Conservation (phyloP, 2,113 vertebrate genomes). For the Grus americana region DNA sequence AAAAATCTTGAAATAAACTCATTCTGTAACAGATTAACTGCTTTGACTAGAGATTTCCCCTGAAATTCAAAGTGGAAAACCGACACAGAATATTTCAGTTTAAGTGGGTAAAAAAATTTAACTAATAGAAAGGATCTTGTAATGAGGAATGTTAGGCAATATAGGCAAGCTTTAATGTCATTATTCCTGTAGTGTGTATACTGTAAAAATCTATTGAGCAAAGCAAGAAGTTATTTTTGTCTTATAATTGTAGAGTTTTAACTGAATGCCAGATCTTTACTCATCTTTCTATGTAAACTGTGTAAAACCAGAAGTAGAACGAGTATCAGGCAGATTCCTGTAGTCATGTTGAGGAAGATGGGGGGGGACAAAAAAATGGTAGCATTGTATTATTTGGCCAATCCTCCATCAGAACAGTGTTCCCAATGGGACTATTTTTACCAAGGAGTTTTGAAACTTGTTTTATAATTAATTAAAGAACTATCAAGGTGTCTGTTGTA, state of each 20-base stretch:
- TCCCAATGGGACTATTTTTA: background rate
- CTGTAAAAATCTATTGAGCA: background rate
- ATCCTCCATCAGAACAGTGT: background rate
- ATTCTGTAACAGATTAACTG: background rate
- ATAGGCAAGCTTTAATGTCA: background rate
- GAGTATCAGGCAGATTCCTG: background rate
- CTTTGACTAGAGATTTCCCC: background rate
- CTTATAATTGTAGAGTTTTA: background rate
- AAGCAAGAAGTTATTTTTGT: background rate
- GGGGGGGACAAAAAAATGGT: background rate
- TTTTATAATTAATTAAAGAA: background rate
- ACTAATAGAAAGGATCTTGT: background rate
- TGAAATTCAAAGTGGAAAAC: background rate
- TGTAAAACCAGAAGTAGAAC: background rate
- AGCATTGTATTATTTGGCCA: background rate
- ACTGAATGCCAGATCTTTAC: background rate
- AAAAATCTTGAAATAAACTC: background rate
- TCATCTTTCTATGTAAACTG: background rate
- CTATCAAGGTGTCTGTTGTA: background rate
- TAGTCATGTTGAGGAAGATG: background rate
- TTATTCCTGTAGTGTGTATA: background rate
- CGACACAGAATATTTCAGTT: background rate
- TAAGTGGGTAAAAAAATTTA: background rate
- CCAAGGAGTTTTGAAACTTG: background rate
- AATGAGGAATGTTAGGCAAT: background rate